phyloP scores from a whole-genome alignment of 2,113 vertebrate genomes.

The Petroica traversi region DNA sequence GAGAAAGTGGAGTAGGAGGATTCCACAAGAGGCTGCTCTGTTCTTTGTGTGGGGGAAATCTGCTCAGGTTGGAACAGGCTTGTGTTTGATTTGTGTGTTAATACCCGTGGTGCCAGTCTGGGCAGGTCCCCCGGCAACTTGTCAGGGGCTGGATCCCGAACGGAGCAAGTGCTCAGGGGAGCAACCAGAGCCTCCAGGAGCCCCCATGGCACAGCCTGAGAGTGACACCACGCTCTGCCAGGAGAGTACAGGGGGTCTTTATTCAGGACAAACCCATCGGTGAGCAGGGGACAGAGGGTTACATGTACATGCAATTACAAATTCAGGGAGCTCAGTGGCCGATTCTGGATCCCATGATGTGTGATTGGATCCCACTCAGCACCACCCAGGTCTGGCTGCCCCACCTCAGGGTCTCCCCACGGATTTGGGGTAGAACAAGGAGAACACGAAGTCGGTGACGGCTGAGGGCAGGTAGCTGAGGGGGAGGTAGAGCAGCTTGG shows the following conservation, averaged over 20 bases:
- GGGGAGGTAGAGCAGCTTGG: constrained; percentile 72
- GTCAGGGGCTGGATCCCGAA: background rate
- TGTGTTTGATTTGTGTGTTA: background rate
- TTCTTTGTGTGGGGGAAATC: background rate
- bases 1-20: background rate
- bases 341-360: accelerated
- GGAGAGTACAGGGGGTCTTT: background rate
- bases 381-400: background rate
- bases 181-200: accelerated
- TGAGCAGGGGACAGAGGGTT: background rate
- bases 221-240: background rate
- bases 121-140: accelerated
- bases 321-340: background rate
- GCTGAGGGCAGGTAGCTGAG: constrained; percentile 79
- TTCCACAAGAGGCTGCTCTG: background rate
- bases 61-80: background rate
- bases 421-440: background rate
- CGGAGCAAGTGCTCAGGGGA: accelerated
- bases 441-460: constrained; percentile 64
- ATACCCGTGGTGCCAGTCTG: accelerated
- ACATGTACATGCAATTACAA: accelerated
- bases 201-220: accelerated
- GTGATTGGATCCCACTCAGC: accelerated
- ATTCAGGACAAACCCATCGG: background rate
- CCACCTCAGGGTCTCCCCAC: constrained; percentile 8